phyloP scores from a whole-genome alignment of 2,797 vertebrate genomes.

The Vireo griseus region DNA sequence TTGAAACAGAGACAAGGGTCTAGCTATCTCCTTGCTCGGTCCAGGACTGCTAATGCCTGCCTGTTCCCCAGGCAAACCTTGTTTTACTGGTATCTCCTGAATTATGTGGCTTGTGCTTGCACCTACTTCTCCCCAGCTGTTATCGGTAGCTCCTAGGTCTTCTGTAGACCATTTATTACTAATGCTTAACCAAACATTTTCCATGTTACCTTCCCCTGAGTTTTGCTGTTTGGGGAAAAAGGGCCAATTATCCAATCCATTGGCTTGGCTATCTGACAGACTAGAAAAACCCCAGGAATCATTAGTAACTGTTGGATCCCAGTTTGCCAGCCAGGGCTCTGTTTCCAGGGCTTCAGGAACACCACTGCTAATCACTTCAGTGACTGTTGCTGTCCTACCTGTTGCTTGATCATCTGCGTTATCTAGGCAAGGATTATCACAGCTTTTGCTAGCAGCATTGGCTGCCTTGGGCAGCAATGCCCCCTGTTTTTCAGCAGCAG shows the following conservation, averaged over 20 bases:
- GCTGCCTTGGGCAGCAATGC: background rate
- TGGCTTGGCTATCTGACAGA: constrained; percentile 59
- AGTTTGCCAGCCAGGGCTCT: constrained; percentile 73
- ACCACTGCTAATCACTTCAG: constrained; percentile 2
- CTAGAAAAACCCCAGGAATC: constrained; percentile 65
- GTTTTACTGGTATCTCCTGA: constrained; percentile 28
- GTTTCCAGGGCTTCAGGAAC: constrained; percentile 55
- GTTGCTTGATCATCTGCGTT: constrained; percentile 12
- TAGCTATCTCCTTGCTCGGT: constrained; percentile 51
- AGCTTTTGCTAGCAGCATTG: background rate
- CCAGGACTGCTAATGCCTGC: constrained; percentile 7
- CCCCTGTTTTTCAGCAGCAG: constrained; percentile 3
- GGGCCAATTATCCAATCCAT: constrained; percentile 70
- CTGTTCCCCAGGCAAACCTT: constrained; percentile 39
- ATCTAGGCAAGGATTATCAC: background rate
- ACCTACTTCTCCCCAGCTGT: constrained; percentile 47
- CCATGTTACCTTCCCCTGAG: constrained; percentile 43
- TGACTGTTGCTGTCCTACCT: background rate
- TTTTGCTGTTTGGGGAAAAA: constrained; percentile 63
- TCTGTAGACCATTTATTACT: constrained; percentile 68
- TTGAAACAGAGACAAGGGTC: constrained; percentile 56
- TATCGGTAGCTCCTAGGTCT: constrained; percentile 53
- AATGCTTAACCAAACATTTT: constrained; percentile 69
- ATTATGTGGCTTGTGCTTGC: constrained; percentile 7
- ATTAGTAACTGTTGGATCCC: constrained; percentile 68